A percentile compares a stretch with the other conserved stretches of the same genome.
Evolutionary conservation across 2,888 invertebrate genomes (phyloP).

Genomic region (Ischnus inquisitorius): DNA sequence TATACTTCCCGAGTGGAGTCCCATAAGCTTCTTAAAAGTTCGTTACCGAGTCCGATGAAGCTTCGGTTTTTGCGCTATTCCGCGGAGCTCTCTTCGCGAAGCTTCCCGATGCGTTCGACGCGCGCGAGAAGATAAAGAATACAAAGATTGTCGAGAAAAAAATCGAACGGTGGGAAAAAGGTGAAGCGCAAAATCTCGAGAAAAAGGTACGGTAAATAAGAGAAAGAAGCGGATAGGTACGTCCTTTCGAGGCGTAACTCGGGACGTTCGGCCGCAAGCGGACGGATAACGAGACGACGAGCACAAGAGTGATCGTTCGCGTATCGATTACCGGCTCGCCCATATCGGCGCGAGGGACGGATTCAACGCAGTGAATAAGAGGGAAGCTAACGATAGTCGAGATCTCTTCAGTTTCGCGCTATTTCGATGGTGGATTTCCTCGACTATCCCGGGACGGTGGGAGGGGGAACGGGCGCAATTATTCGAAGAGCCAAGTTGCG

Average conservation of each 20-base stretch:
- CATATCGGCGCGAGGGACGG: background rate
- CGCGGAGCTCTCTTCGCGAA: background rate
- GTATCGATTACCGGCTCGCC: slow-evolving; percentile 44
- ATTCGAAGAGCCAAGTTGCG: slow-evolving; percentile 37
- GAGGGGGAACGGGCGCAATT: too few relatives aligned
- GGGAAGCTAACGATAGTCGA: slow-evolving; percentile 19
- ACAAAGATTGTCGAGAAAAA: background rate
- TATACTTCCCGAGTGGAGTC: background rate
- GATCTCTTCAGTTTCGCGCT: background rate
- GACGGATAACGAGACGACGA: slow-evolving; percentile 13
- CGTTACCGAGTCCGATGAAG: slow-evolving; percentile 44
- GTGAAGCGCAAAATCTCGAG: background rate
- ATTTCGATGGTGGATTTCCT: slow-evolving; percentile 20
- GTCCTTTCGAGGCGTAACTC: background rate
- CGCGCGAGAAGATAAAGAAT: slow-evolving; percentile 8
- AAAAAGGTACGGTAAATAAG: background rate
- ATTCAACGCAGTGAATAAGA: slow-evolving; percentile 14
- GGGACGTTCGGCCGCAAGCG: background rate
- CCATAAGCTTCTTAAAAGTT: slow-evolving; percentile 62
- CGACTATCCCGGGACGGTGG: slow-evolving; percentile 1
- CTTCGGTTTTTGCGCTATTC: slow-evolving; percentile 32
- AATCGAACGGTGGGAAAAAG: too few relatives aligned
- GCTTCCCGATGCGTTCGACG: background rate
- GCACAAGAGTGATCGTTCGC: slow-evolving; percentile 37
- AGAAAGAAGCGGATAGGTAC: background rate